These are phyloP conservation scores for Semnopithecus entellus DNA, from an alignment of 2,113 vertebrate genomes.

Conservation along the genomic window DNA sequence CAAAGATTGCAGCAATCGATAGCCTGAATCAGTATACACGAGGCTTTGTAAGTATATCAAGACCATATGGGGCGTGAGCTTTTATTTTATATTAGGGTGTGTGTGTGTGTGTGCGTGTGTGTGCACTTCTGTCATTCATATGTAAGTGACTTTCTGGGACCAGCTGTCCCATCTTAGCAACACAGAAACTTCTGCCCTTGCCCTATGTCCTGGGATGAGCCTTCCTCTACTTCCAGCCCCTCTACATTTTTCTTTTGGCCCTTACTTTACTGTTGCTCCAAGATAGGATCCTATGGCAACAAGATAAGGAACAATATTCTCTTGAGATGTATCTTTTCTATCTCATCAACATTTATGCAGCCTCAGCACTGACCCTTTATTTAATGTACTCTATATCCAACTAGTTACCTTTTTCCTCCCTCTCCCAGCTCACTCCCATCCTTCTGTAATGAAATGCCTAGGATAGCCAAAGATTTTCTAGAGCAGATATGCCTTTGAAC, in stretches of 20 bases:
- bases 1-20: constrained; percentile 87
- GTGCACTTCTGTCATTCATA: neutral
- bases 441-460: neutral
- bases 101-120: no score
- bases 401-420: neutral
- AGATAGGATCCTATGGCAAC: neutral
- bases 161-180: neutral
- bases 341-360: neutral
- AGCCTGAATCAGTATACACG: constrained; percentile 95
- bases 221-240: neutral
- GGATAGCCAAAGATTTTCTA: neutral
- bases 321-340: neutral
- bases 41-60: constrained; percentile 90
- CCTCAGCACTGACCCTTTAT: neutral
- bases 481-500: neutral
- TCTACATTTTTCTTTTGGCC: neutral
- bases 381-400: neutral
- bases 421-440: neutral
- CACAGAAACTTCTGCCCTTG: neutral
- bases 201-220: neutral
- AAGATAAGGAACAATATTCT: neutral
- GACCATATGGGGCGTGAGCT: neutral
- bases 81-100: neutral
- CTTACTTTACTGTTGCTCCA: neutral
- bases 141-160: neutral